Evolutionary conservation across 2,113 vertebrate species (phyloP).

Genomic region (Globicephala melas): DNA sequence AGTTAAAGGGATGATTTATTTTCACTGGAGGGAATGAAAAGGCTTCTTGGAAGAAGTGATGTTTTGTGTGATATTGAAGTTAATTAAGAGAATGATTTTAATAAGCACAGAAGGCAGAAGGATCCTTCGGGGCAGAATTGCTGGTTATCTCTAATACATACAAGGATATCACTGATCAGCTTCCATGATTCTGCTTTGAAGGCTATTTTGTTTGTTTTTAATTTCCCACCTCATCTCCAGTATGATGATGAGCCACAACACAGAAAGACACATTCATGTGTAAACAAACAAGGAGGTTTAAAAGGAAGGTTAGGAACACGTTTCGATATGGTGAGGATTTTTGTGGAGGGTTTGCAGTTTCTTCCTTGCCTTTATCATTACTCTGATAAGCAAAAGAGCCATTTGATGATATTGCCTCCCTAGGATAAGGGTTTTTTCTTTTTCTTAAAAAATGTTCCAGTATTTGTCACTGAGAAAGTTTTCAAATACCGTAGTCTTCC

Average conservation of each 20-base stretch:
- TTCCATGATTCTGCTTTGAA: background rate
- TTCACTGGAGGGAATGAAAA: slow-evolving; percentile 19
- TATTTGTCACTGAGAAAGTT: slow-evolving; percentile 4
- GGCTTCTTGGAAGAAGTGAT: slow-evolving; percentile 13
- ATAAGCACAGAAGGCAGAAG: background rate
- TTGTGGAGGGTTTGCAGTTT: background rate
- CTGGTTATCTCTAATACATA: background rate
- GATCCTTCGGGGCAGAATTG: background rate
- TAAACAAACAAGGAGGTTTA: background rate
- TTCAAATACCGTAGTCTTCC: background rate
- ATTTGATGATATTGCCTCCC: background rate
- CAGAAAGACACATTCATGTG: background rate
- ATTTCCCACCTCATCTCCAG: background rate
- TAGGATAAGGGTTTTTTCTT: background rate
- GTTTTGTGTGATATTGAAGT: slow-evolving; percentile 36
- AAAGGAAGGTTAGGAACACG: background rate
- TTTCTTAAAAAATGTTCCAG: slow-evolving; percentile 6
- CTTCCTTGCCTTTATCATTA: slow-evolving; percentile 34
- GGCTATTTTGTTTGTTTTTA: background rate
- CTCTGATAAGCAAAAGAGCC: background rate
- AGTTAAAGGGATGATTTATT: slow-evolving; percentile 33
- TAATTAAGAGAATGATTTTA: background rate
- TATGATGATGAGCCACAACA: background rate
- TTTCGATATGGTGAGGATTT: slow-evolving; percentile 22
- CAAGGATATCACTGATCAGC: background rate